phyloP scores from a whole-genome alignment of 2,797 vertebrate genomes.

The Gastrophryne carolinensis region DNA sequence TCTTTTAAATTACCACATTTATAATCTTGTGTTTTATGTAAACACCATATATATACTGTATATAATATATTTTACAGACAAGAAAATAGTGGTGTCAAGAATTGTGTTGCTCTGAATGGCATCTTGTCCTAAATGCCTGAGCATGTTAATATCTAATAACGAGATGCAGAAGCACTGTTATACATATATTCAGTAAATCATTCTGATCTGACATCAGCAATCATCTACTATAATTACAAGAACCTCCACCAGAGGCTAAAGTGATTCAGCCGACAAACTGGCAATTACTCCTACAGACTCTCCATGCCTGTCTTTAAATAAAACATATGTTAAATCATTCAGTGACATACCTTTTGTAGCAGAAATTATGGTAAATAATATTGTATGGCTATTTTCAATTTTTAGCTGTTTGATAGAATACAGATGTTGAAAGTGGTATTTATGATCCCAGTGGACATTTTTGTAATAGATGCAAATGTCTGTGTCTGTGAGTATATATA shows the following conservation, averaged over 20 bases:
- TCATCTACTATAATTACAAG: slow-evolving; percentile 67
- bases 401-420: slow-evolving; percentile 54
- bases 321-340: slow-evolving; percentile 64
- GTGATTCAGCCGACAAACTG: slow-evolving; percentile 68
- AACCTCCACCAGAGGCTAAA: slow-evolving; percentile 62
- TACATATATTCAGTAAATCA: slow-evolving; percentile 59
- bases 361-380: slow-evolving; percentile 59
- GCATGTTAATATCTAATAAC: slow-evolving; percentile 52
- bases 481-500: neutral
- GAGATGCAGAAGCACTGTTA: slow-evolving; percentile 47
- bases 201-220: slow-evolving; percentile 55
- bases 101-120: neutral
- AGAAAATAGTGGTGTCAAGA: neutral
- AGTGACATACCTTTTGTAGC: slow-evolving; percentile 54
- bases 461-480: neutral
- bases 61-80: too few species aligned
- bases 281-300: slow-evolving; percentile 65
- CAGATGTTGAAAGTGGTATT: slow-evolving; percentile 38
- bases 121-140: neutral
- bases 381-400: slow-evolving; percentile 56
- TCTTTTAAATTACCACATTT: too few species aligned
- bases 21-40: too few species aligned
- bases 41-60: too few species aligned
- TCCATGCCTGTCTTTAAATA: slow-evolving; percentile 67
- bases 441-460: neutral